phyloP scores from a whole-genome alignment of 2,113 vertebrate genomes.

The Felis chaus region DNA sequence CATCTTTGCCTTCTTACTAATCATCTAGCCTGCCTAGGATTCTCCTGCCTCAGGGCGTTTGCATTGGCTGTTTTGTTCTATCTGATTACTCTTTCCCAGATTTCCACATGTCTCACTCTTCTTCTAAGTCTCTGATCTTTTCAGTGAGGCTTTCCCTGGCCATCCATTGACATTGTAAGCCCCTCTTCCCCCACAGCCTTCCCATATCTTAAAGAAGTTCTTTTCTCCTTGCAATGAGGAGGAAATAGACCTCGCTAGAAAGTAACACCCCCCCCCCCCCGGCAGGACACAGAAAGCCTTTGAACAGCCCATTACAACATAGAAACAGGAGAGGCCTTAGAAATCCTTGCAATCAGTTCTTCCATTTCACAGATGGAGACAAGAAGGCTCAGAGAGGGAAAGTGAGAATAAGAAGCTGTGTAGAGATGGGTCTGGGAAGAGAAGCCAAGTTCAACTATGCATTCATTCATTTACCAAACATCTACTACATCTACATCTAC shows the following conservation, averaged over 20 bases:
- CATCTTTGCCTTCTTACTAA: not conserved
- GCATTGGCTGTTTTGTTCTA: not conserved
- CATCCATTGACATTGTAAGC: not conserved
- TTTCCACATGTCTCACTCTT: not conserved
- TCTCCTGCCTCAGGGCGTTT: not conserved
- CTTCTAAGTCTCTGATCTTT: not conserved
- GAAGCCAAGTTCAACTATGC: not conserved
- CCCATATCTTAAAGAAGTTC: not conserved
- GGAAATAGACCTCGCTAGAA: not conserved
- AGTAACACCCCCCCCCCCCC: not conserved
- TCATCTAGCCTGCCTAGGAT: not conserved
- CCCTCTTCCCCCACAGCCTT: not conserved
- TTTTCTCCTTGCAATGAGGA: not conserved
- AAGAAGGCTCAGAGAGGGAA: not conserved
- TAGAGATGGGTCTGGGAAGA: not conserved
- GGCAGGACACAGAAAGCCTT: not conserved
- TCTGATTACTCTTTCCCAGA: not conserved
- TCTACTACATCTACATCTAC: too few species aligned
- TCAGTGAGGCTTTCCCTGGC: not conserved
- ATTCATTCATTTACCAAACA: not conserved
- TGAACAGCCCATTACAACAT: not conserved
- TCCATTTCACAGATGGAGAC: not conserved
- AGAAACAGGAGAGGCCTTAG: not conserved
- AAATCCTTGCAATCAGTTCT: not conserved
- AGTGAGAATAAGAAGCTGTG: not conserved